Conservation (phyloP, 2,888 invertebrate species). For the Alloscopus bannaensis region DNA sequence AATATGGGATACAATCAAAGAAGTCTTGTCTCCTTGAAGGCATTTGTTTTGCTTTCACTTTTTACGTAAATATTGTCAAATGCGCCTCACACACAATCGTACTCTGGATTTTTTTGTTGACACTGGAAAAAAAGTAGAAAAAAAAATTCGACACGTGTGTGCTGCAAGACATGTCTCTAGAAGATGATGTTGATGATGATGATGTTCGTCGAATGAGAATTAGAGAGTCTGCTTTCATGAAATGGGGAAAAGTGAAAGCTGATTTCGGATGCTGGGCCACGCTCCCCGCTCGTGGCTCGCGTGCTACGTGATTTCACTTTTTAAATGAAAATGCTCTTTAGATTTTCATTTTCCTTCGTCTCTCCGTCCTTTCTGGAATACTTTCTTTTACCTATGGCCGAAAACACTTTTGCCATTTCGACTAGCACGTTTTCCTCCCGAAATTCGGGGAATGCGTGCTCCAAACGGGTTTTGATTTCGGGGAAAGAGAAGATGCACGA, state of each 20-base stretch:
- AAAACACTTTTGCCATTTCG: too few species aligned
- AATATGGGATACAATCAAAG: conserved; percentile 8
- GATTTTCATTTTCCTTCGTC: conserved; percentile 59
- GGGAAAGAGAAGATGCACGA: neutral
- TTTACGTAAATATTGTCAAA: too few species aligned
- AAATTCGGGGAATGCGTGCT: too few species aligned
- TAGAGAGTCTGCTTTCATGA: neutral
- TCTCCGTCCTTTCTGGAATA: conserved; percentile 21
- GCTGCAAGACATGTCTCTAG: neutral
- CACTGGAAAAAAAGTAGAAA: too few species aligned
- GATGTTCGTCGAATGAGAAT: neutral
- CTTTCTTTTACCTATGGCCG: neutral
- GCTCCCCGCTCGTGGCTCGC: conserved; percentile 59
- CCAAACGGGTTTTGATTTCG: too few species aligned
- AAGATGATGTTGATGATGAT: conserved; percentile 12
- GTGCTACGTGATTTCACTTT: conserved; percentile 64
- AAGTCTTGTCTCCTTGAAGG: neutral
- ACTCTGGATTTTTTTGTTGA: neutral
- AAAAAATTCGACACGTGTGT: too few species aligned
- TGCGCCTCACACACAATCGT: too few species aligned
- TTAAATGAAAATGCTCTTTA: conserved; percentile 65
- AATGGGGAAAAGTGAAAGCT: conserved; percentile 22
- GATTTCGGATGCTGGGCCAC: conserved; percentile 55
- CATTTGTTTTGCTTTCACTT: too few species aligned
- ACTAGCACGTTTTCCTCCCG: neutral